Conservation (phyloP, 2,113 vertebrate genomes). For the Tragelaphus imberbis region DNA sequence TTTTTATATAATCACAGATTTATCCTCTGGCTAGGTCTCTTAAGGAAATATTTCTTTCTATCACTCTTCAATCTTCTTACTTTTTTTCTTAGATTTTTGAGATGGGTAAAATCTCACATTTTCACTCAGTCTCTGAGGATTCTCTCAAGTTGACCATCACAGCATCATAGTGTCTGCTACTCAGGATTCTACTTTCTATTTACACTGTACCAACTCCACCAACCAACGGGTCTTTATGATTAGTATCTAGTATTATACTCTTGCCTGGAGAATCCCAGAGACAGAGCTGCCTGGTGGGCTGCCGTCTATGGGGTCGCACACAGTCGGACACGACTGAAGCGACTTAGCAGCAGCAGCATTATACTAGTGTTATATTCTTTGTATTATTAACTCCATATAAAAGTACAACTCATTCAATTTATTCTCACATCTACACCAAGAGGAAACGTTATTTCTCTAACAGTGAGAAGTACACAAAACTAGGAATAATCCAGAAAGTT, state of each 20-base stretch:
- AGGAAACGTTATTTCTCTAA: not conserved
- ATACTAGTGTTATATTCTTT: not conserved
- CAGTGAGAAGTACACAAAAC: not conserved
- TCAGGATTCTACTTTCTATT: fast-evolving
- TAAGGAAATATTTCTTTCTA: not conserved
- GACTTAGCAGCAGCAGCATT: no score
- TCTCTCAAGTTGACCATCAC: not conserved
- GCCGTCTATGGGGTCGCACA: no score
- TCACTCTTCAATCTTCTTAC: not conserved
- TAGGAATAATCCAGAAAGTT: not conserved
- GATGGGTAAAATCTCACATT: not conserved
- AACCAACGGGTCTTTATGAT: not conserved
- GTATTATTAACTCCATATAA: not conserved
- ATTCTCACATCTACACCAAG: not conserved
- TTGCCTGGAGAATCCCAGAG: no score
- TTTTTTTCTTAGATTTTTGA: not conserved
- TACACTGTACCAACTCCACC: fast-evolving
- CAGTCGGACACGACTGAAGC: no score
- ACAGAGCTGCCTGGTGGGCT: no score
- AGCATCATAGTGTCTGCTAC: not conserved
- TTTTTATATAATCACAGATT: not conserved
- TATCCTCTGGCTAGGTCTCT: not conserved
- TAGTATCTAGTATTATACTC: not conserved
- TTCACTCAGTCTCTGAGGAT: not conserved
- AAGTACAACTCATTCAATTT: not conserved